Evolutionary conservation across 2,888 invertebrate genomes (phyloP).

Genomic region (Cistogaster globosa): DNA sequence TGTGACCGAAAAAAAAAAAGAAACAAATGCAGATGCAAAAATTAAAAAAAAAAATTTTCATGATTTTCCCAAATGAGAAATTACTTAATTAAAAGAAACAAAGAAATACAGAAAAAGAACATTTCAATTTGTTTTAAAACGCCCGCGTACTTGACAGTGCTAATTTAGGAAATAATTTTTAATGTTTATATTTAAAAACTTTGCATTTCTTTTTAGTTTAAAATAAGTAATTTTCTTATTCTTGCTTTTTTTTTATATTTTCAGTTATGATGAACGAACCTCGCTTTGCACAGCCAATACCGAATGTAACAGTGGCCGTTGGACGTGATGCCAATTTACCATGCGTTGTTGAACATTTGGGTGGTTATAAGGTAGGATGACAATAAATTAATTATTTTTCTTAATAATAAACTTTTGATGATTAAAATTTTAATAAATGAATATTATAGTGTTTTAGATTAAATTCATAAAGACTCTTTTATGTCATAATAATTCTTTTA

Average conservation of each 20-base stretch:
- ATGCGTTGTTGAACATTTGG: slow-evolving; percentile 95
- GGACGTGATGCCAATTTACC: slow-evolving; percentile 95
- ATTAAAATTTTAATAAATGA: not conserved
- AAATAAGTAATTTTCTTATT: not conserved
- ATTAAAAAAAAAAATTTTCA: slow-evolving; percentile 16
- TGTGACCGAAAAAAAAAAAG: not conserved
- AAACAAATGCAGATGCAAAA: slow-evolving; percentile 33
- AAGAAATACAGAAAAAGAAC: slow-evolving; percentile 4
- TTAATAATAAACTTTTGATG: not conserved
- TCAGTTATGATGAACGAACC: slow-evolving; percentile 93
- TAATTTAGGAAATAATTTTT: not conserved
- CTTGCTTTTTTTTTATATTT: slow-evolving; percentile 70
- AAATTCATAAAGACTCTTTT: too few relatives aligned
- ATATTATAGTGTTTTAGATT: too few relatives aligned
- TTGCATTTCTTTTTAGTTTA: not conserved
- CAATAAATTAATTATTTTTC: not conserved
- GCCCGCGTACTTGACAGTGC: slow-evolving; percentile 23
- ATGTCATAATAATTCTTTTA: too few relatives aligned
- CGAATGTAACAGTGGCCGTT: slow-evolving; percentile 95
- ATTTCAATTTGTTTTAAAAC: slow-evolving; percentile 15
- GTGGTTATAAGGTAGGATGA: slow-evolving; percentile 90
- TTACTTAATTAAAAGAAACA: slow-evolving; percentile 59
- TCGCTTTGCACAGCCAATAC: slow-evolving; percentile 94
- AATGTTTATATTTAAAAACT: slow-evolving; percentile 27
- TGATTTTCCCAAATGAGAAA: slow-evolving; percentile 45